These are phyloP conservation scores for Cheilosia variabilis DNA, from an alignment of 2,888 invertebrate genomes.

Conservation along the genomic window DNA sequence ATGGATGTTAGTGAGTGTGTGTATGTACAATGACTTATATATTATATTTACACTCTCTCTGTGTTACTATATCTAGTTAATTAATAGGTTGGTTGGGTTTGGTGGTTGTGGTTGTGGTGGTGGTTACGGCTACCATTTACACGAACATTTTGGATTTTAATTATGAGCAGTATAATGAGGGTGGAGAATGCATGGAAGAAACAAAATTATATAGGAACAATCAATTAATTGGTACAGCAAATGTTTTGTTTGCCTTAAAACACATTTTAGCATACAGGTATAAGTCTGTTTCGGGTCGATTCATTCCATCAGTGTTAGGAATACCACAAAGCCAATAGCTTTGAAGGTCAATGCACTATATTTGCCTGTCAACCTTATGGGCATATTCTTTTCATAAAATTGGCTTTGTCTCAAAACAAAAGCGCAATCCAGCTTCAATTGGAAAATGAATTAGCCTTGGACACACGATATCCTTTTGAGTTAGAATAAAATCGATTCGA, in stretches of 20 bases:
- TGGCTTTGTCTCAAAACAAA: conserved; percentile 46
- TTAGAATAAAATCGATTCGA: conserved; percentile 42
- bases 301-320: not conserved
- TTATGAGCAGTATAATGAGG: conserved; percentile 72
- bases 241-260: conserved; percentile 13
- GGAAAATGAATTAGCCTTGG: conserved; percentile 25
- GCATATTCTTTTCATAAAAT: conserved; percentile 14
- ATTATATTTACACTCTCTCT: conserved; percentile 66
- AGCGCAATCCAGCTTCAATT: not conserved
- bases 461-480: conserved; percentile 5
- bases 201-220: conserved; percentile 42
- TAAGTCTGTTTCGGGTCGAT: not conserved
- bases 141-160: conserved; percentile 68
- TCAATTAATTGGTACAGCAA: conserved; percentile 42
- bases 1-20: conserved; percentile 55
- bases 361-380: not conserved
- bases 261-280: conserved; percentile 33
- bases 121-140: conserved; percentile 77
- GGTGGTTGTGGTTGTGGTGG: conserved; percentile 26
- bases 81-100: conserved; percentile 53
- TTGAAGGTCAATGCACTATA: conserved; percentile 27
- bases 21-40: conserved; percentile 54
- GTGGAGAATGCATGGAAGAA: conserved; percentile 74
- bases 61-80: conserved; percentile 50
- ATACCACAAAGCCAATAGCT: not conserved